A percentile compares a stretch with the other conserved stretches of the same genome.
phyloP scores from a whole-genome alignment of 2,797 vertebrate genomes.

The Mallotus villosus region DNA sequence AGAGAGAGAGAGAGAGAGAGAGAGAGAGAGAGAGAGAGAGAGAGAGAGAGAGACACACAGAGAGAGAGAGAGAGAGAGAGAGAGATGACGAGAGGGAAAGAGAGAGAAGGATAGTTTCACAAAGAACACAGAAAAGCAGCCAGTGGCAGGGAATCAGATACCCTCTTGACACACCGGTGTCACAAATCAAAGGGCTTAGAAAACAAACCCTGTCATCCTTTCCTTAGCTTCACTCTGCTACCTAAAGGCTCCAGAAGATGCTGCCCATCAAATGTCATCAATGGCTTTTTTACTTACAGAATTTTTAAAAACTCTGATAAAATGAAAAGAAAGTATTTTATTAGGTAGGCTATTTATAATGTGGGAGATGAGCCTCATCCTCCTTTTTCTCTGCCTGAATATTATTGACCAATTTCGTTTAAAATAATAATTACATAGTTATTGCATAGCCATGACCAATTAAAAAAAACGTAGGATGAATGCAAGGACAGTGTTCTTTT shows the following conservation, averaged over 20 bases:
- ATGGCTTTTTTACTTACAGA: not conserved
- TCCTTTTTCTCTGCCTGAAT: too few relatives aligned
- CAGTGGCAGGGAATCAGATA: constrained; percentile 57
- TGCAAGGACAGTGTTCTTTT: too few relatives aligned
- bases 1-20: constrained; percentile 19
- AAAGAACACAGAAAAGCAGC: constrained; percentile 51
- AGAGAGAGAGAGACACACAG: constrained; percentile 12
- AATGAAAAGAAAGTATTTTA: not conserved
- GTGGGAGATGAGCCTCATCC: too few relatives aligned
- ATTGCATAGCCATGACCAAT: too few relatives aligned
- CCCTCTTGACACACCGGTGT: constrained; percentile 50
- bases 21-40: not conserved
- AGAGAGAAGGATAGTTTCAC: constrained; percentile 38
- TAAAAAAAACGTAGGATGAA: too few relatives aligned
- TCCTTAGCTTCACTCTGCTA: not conserved
- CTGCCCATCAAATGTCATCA: not conserved
- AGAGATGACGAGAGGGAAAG: not conserved
- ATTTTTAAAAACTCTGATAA: not conserved
- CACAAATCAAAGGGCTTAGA: constrained; percentile 52
- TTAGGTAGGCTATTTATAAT: too few relatives aligned
- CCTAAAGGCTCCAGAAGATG: not conserved
- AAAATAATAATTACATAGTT: too few relatives aligned
- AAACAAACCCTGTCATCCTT: constrained; percentile 5
- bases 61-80: not conserved
- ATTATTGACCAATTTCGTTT: too few relatives aligned